Base-by-base conservation (phyloP, 2,113 vertebrate genomes). In the Colossoma macropomum region DNA sequence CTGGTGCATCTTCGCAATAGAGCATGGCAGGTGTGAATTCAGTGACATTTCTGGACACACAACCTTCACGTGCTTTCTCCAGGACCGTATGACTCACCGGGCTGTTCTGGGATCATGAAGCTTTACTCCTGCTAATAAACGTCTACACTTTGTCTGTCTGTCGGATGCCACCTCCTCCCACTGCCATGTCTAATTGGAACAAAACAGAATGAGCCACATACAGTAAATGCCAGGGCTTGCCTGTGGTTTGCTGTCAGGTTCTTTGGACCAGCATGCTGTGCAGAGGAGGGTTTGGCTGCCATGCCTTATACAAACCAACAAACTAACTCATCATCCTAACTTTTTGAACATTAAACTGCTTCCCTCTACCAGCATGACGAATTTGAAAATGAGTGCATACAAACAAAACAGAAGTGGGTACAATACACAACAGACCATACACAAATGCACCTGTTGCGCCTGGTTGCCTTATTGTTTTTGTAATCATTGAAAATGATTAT, bases 151-250 rank as follows among this genome's bases (percentile, higher is more conserved):
- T 27, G 69, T 52, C 66, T 52, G 63, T 83, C 81, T 77, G 50
- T 63, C 60, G 54, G 82, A 75, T 84, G 60, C 34, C 69, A 84
- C 68, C 59, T 78, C 75, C 82, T 79, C 75, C 66, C 38, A 77
- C 66, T 83, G 74, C n/a, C 45, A 59, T 52, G 74, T 60, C 81
- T 84, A 84, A 84, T 73, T 78, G 75, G 68, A 73, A 84, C 54
- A 84, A 84, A 73, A 78, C 48, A 83, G 54, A 83, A 70, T 25
- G 38, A 63, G 74, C 75, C 77, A 78, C 34, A 72, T 69, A 38
- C 10, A 38, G 17, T 77, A 59, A 63, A 52, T 72, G 56, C 56
- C 34, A 84, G 70, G 75, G 23, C 52, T 52, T 28, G 27, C 54
- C 38, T 77, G 65, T 48, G 34, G 25, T 38, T 65, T 78, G 28